These are phyloP conservation scores for Aurelia aurita DNA, from an alignment of 30 jellyfish, hydroid and myxozoan genomes.

Conservation along the genomic window DNA sequence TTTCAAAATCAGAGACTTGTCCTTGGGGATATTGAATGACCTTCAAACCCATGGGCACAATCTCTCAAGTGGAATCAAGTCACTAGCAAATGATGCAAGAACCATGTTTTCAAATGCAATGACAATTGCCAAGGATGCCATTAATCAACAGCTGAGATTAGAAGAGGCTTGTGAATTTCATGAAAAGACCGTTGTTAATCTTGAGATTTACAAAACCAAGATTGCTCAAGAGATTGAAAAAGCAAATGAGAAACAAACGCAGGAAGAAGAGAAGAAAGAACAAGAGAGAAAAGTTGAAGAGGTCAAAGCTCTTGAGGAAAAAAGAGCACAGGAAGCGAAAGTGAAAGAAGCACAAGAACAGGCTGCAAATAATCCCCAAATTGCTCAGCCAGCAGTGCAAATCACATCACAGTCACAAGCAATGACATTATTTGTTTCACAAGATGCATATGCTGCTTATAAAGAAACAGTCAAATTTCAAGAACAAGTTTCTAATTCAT, in stretches of 20 bases:
- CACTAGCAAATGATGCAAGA: not conserved
- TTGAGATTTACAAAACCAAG: constrained; percentile 17
- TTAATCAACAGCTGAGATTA: constrained; percentile 9
- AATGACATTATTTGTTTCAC: constrained; percentile 32
- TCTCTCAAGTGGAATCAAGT: constrained; percentile 1
- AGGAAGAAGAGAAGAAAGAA: constrained; percentile 53
- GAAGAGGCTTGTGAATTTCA: constrained; percentile 24
- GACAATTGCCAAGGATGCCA: constrained; percentile 6
- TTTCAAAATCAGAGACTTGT: not conserved
- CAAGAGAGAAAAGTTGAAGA: constrained; percentile 55
- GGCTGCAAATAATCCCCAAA: not conserved
- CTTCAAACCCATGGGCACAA: not conserved
- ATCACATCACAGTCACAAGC: constrained; percentile 1
- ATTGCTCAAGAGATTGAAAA: constrained; percentile 23
- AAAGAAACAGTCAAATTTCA: constrained; percentile 40
- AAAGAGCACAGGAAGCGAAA: constrained; percentile 15
- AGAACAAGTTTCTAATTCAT: constrained; percentile 15
- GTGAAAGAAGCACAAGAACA: constrained; percentile 1
- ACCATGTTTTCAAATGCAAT: not conserved
- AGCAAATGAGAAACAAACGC: constrained; percentile 47
- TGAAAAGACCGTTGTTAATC: not conserved
- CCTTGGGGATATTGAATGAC: not conserved
- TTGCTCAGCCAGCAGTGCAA: not conserved
- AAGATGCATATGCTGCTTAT: constrained; percentile 59
- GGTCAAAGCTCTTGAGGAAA: constrained; percentile 6